Evolutionary conservation across 1,140 invertebrate genomes (phyloP), one percentile per base, ranked within the genome.

Genomic region (Drosophila sp.): DNA sequence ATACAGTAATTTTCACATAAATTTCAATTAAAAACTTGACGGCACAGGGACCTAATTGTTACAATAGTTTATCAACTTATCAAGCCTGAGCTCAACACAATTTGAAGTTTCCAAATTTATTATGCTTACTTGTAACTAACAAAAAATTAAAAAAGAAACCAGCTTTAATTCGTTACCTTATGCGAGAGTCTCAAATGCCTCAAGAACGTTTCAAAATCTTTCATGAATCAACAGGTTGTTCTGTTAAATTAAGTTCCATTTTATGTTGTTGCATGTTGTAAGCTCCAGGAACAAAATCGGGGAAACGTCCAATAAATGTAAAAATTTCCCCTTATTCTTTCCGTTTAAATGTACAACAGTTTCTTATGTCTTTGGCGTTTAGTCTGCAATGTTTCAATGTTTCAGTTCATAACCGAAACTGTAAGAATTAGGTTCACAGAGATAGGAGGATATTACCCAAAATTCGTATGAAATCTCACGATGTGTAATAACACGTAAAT

Each of bases 21-120:
- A 62, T 75, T 62, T 57, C 58, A 68, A 76, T 76, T 76, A 76
- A 68, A 57, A 75, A 58, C 70, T 73, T 73, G 60, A n/a, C 27
- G 50, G 44, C 30, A 33, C 4, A 73, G 50, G 54, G 60, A 50
- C 41, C 61, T 54, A 40, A 67, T 64, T 58, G 32, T 32, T 25
- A 7, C 4, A 17, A 61, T 25, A 44, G 25, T 41, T 61, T 25
- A 17, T 30, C 10, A 6, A 47, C 38, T 30, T 62, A 47, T 33
- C 40, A 17, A 61, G 35, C 25, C 66, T 17, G 17, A 61, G 4
- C 7, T 27, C 68, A 50, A 50, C 3, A 1, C 6, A 10, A 10
- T 8, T 50, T 10, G 7, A 50, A 50, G 23, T 47, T 23, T 6
- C 6, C 5, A 7, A 25, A 47, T 23, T 44, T 38, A 11, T 10